phyloP scores from a whole-genome alignment of 2,113 vertebrate genomes.

The Chaenogobius annularis region DNA sequence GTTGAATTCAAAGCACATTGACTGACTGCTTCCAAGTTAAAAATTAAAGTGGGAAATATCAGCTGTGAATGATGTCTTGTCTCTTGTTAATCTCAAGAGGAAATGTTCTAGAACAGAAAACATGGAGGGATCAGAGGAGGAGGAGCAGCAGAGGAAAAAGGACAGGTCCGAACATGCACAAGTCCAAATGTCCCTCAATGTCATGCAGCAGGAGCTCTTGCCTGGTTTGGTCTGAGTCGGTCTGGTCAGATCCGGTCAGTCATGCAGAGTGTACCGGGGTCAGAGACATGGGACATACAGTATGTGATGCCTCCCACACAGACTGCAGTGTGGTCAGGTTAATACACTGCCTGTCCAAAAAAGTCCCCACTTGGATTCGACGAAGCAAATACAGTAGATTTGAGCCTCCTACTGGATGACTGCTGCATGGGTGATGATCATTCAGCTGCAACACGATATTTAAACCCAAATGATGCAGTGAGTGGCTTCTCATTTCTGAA shows the following conservation, averaged over 20 bases:
- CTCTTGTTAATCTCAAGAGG: slow-evolving; percentile 27
- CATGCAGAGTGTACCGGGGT: slow-evolving; percentile 50
- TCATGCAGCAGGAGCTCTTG: slow-evolving; percentile 52
- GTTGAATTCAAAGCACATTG: background rate
- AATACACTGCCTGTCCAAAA: too few species aligned
- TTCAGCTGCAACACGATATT: too few species aligned
- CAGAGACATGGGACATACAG: slow-evolving; percentile 30
- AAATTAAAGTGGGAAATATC: background rate
- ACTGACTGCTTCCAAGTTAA: background rate
- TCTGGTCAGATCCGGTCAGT: slow-evolving; percentile 33
- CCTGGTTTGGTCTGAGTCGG: background rate
- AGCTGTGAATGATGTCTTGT: slow-evolving; percentile 47
- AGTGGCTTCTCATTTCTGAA: too few species aligned
- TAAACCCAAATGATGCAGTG: too few species aligned
- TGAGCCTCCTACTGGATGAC: too few species aligned
- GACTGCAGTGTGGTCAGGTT: slow-evolving; percentile 7
- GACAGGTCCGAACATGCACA: slow-evolving; percentile 34
- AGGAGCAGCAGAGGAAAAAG: slow-evolving; percentile 2
- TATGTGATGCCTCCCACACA: slow-evolving; percentile 33
- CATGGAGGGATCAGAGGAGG: slow-evolving; percentile 11
- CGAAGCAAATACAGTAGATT: too few species aligned
- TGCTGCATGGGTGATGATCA: too few species aligned
- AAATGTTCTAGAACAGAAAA: slow-evolving; percentile 19
- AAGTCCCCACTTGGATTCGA: too few species aligned
- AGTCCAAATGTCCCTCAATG: slow-evolving; percentile 15